Base-by-base conservation (phyloP, 2,888 invertebrate genomes). In the Apamea monoglypha region DNA sequence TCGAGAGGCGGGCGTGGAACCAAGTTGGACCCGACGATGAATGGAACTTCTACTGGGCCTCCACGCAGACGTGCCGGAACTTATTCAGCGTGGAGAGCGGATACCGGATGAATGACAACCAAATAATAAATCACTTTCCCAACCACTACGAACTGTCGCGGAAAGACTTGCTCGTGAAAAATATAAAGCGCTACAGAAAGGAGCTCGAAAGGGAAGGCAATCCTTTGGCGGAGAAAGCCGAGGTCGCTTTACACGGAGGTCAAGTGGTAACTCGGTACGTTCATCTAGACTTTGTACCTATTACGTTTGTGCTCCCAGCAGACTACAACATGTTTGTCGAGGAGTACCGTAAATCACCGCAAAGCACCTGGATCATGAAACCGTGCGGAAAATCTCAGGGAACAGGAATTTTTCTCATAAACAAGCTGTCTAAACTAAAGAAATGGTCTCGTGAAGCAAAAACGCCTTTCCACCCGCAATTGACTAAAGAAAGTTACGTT, bases 261-360 rank as follows among this genome's bases (percentile, higher is more conserved):
- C 98, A 98, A 80, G 96, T 96, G 8, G 97, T 97, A 71, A 97
- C 98, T 3, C 98, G 98, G 89, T 99, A 99, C 94, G 95, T 98
- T 72, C 97, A 98, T 93, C 97, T 99, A 92, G 99, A 92, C 95
- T 99, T 99, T 90, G 98, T 99, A 86, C 99, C 99, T 0, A 98
- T 98, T 36, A 99, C 99, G 0, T 99, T 99, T 94, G 98, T 99
- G 61, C 96, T 99, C 74, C 99, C 99, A 3, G 98, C 99, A 72
- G 99, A 99, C 95, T 99, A 99, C 94, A 99, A 99, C 94, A 98
- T 99, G 98, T 99, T 99, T 95, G 99, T 99, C 2, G 99, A 99
- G 93, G 99, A 99, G 93, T 99, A 99, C 94, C 97, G 99, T 76
- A 99, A 99, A 96, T 98, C 98, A 87, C 99, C 99, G 0, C 98